Conservation (phyloP, 2,797 vertebrate species). For the Poecile montanus region DNA sequence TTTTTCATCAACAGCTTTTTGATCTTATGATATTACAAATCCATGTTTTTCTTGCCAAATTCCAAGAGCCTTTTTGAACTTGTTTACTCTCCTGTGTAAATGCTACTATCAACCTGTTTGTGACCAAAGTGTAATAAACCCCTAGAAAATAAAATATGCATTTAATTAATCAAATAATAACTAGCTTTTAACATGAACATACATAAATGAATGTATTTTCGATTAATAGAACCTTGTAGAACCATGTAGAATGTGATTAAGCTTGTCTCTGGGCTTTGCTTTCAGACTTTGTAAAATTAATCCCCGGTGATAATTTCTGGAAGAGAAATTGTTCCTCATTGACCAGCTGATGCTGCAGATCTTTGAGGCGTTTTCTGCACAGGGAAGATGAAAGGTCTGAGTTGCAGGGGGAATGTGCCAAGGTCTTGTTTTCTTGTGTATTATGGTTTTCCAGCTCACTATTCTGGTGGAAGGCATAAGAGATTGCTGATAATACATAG, state of each 20-base stretch:
- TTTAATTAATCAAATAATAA: not conserved
- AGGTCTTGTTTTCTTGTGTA: not conserved
- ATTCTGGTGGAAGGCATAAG: not conserved
- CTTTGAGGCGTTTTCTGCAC: not conserved
- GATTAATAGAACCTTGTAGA: not conserved
- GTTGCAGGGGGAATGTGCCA: not conserved
- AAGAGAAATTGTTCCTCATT: not conserved
- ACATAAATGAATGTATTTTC: not conserved
- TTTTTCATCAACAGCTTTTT: not conserved
- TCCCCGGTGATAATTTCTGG: not conserved
- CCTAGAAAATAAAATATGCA: not conserved
- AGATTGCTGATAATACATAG: not conserved
- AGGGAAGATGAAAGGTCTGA: not conserved
- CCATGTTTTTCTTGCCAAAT: not conserved
- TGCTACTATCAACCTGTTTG: not conserved
- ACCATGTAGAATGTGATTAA: not conserved
- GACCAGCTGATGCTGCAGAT: not conserved
- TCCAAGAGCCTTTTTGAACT: not conserved
- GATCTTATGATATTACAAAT: not conserved
- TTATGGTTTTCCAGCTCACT: not conserved
- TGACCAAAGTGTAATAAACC: not conserved
- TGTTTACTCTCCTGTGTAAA: not conserved
- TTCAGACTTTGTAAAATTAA: not conserved
- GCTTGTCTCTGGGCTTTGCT: not conserved
- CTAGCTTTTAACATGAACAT: not conserved